Conservation (phyloP, 2,888 invertebrate species). For the Lochmaea capreae region DNA sequence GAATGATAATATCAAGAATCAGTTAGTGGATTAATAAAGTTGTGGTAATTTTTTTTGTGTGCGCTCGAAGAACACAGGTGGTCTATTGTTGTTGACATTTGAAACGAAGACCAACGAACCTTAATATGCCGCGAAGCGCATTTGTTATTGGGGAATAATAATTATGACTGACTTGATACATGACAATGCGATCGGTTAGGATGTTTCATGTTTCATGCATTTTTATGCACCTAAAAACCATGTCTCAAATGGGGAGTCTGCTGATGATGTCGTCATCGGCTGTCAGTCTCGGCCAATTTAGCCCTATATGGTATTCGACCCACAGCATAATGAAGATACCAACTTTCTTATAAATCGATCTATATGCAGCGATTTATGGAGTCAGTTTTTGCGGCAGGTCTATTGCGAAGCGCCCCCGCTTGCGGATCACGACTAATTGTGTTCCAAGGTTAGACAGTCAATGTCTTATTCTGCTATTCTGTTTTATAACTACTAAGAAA, state of each 20-base stretch:
- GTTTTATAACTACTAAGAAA: background rate
- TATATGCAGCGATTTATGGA: constrained; percentile 63
- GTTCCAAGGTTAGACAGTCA: constrained; percentile 20
- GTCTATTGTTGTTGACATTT: constrained; percentile 18
- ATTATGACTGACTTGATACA: constrained; percentile 54
- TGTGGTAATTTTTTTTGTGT: background rate
- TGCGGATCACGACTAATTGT: constrained; percentile 22
- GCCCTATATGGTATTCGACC: constrained; percentile 64
- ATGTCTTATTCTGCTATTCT: constrained; percentile 22
- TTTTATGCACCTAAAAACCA: constrained; percentile 63
- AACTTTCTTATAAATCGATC: constrained; percentile 61
- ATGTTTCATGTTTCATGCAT: constrained; percentile 59
- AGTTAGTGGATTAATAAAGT: too few relatives aligned
- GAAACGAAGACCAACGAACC: constrained; percentile 15
- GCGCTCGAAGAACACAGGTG: constrained; percentile 8
- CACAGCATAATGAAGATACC: constrained; percentile 66
- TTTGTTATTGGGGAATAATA: constrained; percentile 46
- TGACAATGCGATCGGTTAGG: constrained; percentile 57
- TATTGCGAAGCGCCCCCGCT: constrained; percentile 44
- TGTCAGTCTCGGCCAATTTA: constrained; percentile 65
- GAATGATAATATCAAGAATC: too few relatives aligned
- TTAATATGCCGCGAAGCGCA: constrained; percentile 31
- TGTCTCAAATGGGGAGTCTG: constrained; percentile 61
- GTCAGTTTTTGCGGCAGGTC: constrained; percentile 59
- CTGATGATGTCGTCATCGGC: constrained; percentile 66